Base-by-base conservation (phyloP, 2,888 invertebrate genomes). In the Pseudococcus viburni region DNA sequence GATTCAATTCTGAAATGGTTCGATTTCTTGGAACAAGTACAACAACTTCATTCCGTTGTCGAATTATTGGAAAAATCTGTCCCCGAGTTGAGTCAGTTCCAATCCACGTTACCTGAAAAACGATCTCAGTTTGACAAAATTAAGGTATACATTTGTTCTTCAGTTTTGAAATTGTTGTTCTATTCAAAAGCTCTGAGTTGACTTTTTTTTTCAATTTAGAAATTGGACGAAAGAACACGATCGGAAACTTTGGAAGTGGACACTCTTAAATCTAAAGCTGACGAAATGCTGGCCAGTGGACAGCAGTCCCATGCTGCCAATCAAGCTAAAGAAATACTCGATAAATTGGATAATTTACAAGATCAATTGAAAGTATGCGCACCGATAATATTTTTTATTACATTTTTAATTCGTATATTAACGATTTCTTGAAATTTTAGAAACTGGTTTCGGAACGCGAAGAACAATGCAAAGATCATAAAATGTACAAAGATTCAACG, bases 1-100 rank as follows among this genome's bases (percentile, higher is more conserved):
- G 97, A 97, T 90, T 96, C 96, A 0, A 95, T 98, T 19, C 96
- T 96, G 42, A 96, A 96, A 92, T 98, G 97, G 97, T 95, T 97
- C 89, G 97, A 96, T 84, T 95, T 97, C 91, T 92, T 97, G 85
- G 97, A 97, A 91, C 96, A 97, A 91, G 96, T 97, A 89, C 96
- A 96, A 91, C 94, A 95, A 84, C 94, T 97, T 26, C 95, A 95
- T 90, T 97, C 96, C 91, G 96, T 95, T 51, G 95, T 97, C 42
- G 94, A 94, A 87, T 95, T 95, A 92, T 93, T 97, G 91, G 95
- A 96, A 91, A 93, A 92, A n/a, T 94, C 95, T 90, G 91, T 96
- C 4, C 93, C 94, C 87, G 97, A 97, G 91, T 92, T 96, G 39
- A 93, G 94, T 9, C 95, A 95, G 85, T 95, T 94, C 91, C 96